Conservation (phyloP, 2,797 vertebrate species). For the Tapera naevia region DNA sequence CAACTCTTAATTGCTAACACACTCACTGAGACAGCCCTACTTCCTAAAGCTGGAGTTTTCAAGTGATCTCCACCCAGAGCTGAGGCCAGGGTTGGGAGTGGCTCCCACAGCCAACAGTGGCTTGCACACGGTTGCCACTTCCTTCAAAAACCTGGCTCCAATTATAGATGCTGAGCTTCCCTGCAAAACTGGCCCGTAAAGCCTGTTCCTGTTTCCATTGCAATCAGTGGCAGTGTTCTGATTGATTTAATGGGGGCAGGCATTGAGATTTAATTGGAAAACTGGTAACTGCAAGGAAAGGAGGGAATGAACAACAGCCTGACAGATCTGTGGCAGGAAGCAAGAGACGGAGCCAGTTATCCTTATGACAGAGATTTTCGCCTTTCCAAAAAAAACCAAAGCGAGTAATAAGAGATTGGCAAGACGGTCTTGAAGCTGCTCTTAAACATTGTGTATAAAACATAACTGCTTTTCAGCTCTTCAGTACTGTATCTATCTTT, state of each 20-base stretch:
- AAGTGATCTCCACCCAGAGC: background rate
- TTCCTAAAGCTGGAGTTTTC: background rate
- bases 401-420: background rate
- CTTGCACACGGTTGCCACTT: background rate
- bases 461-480: constrained; percentile 25
- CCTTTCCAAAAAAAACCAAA: background rate
- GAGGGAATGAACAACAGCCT: background rate
- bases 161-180: background rate
- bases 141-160: background rate
- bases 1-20: background rate
- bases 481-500: background rate
- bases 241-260: constrained; percentile 46
- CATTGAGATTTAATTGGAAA: constrained; percentile 50
- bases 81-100: background rate
- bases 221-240: background rate
- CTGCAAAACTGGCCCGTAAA: background rate
- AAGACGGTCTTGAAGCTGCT: background rate
- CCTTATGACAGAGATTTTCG: background rate
- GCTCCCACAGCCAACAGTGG: background rate
- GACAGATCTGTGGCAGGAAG: background rate
- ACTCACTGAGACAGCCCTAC: background rate
- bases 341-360: background rate
- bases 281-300: constrained; percentile 26
- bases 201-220: background rate
- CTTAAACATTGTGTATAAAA: constrained; percentile 2